Conservation (phyloP, 2,113 vertebrate species). For the Electrona antarctica region DNA sequence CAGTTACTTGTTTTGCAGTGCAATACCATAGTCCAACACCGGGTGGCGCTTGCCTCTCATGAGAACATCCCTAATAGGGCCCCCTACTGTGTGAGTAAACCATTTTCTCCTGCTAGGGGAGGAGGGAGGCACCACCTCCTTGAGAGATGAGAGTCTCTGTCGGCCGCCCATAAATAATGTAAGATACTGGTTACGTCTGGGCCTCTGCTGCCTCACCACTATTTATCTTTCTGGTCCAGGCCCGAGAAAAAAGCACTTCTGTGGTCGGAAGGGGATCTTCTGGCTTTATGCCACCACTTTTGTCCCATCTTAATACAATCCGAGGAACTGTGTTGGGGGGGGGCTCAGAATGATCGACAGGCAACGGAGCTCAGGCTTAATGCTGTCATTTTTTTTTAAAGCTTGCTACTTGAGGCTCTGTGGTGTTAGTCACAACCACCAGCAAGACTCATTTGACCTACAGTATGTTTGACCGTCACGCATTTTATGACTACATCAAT, state of each 20-base stretch:
- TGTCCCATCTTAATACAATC: conserved; percentile 1
- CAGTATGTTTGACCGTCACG: background rate
- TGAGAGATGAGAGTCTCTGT: conserved; percentile 55
- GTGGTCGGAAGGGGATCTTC: background rate
- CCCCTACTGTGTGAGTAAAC: conserved; percentile 51
- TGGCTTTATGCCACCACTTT: background rate
- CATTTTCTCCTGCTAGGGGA: conserved; percentile 13
- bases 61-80: conserved; percentile 31
- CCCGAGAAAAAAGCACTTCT: background rate
- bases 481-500: background rate
- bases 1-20: conserved; percentile 10
- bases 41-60: conserved; percentile 72
- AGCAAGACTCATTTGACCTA: background rate
- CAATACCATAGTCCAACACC: conserved; percentile 59
- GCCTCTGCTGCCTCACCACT: background rate
- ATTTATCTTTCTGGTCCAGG: conserved; percentile 15
- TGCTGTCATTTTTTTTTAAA: background rate
- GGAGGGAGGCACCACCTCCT: conserved; percentile 41
- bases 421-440: background rate
- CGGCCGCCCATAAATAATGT: conserved; percentile 47
- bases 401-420: background rate
- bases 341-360: background rate
- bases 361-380: background rate
- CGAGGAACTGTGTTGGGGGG: background rate
- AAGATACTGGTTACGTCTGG: conserved; percentile 17